These are phyloP conservation scores for Cerceris ruficornis DNA, from an alignment of 2,888 invertebrate genomes.

Conservation along the genomic window DNA sequence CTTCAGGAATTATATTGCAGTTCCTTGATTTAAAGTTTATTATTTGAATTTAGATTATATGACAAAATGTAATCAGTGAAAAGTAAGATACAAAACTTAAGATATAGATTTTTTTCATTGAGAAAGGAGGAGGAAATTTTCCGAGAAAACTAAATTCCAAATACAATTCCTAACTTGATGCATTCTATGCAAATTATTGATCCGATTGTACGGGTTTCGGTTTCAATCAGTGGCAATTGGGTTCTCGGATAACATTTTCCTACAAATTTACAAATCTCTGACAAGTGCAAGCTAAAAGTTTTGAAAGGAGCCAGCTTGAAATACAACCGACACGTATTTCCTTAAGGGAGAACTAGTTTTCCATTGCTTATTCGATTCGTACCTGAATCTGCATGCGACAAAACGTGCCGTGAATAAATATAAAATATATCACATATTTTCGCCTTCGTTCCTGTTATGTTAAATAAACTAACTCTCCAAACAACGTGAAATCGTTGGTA, in stretches of 20 bases:
- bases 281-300: constrained; percentile 13
- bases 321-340: background rate
- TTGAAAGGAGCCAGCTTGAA: background rate
- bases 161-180: background rate
- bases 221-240: constrained; percentile 9
- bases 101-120: too few species aligned
- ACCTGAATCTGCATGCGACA: constrained; percentile 3
- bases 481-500: too few species aligned
- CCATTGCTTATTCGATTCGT: background rate
- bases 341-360: background rate
- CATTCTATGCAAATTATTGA: background rate
- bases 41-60: too few species aligned
- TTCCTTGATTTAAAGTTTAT: too few species aligned
- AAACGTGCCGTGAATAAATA: constrained; percentile 1
- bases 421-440: background rate
- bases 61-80: too few species aligned
- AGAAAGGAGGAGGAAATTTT: too few species aligned
- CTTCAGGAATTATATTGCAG: too few species aligned
- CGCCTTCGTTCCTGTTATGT: background rate
- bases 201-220: background rate
- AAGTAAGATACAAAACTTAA: too few species aligned
- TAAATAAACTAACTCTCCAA: too few species aligned
- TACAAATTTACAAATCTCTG: constrained; percentile 20
- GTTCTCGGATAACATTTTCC: constrained; percentile 6
- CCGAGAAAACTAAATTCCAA: background rate